Percentiles rank a stretch among this genome's conserved stretches.
Evolutionary conservation across 2,113 vertebrate genomes (phyloP).

Genomic region (Callorhinus ursinus): DNA sequence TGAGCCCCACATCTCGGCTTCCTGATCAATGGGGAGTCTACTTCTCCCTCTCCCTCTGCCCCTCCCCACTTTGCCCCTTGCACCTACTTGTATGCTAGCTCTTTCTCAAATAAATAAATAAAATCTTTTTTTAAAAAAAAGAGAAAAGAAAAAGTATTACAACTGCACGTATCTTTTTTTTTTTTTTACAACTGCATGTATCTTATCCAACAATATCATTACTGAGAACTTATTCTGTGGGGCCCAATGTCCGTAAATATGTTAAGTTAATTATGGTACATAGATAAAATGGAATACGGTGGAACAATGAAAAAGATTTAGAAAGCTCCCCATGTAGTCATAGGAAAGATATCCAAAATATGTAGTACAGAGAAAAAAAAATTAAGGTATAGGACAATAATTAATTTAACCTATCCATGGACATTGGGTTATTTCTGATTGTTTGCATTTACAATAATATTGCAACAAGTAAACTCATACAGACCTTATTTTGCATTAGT

Average conservation of each 20-base stretch:
- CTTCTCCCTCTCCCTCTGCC: neutral
- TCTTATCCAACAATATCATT: neutral
- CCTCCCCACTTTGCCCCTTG: neutral
- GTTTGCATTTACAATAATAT: conserved; percentile 13
- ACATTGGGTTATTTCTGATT: neutral
- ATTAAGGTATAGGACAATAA: neutral
- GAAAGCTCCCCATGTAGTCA: neutral
- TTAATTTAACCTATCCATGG: neutral
- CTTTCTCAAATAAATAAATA: neutral
- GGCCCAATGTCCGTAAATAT: neutral
- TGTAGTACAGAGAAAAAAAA: neutral
- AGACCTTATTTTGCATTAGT: neutral
- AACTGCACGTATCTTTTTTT: neutral
- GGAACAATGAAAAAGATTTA: neutral
- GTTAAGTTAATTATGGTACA: neutral
- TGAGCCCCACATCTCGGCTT: neutral
- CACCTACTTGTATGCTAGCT: neutral
- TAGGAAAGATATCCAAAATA: neutral
- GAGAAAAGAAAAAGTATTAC: neutral
- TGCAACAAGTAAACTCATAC: neutral
- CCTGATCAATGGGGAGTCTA: neutral
- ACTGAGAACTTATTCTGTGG: neutral
- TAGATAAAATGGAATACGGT: neutral
- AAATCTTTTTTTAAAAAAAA: neutral
- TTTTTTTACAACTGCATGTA: neutral